These are phyloP conservation scores for Cheilosia vulpina DNA, from an alignment of 2,888 invertebrate species.

Conservation along the genomic window DNA sequence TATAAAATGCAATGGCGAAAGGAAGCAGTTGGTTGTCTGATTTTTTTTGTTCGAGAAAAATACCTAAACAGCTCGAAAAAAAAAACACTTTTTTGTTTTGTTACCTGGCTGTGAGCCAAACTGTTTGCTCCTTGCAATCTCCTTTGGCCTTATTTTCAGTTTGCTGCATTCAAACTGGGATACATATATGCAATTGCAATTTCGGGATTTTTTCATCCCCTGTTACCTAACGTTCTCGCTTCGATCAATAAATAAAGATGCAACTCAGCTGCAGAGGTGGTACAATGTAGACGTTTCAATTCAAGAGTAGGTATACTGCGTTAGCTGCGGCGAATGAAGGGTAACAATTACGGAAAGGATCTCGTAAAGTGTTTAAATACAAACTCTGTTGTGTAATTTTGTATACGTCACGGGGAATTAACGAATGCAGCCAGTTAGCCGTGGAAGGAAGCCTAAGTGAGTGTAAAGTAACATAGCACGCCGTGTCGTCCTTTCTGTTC, in stretches of 20 bases:
- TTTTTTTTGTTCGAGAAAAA: not conserved
- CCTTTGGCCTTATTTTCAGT: slow-evolving; percentile 53
- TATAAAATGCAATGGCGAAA: slow-evolving; percentile 37
- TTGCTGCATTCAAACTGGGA: not conserved
- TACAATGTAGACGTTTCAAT: not conserved
- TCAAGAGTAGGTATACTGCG: not conserved
- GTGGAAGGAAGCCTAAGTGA: not conserved
- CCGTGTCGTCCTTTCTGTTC: no score
- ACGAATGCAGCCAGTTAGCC: not conserved
- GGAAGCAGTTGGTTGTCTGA: slow-evolving; percentile 8
- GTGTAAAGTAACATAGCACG: no score
- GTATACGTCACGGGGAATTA: not conserved
- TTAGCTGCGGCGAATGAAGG: not conserved
- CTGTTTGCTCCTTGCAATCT: slow-evolving; percentile 42
- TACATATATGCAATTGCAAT: not conserved
- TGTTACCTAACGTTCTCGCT: not conserved
- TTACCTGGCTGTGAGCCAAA: slow-evolving; percentile 64
- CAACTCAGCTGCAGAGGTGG: slow-evolving; percentile 18
- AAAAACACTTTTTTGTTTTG: not conserved
- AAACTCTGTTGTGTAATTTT: slow-evolving; percentile 4
- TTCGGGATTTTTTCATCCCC: slow-evolving; percentile 2
- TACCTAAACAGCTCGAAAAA: slow-evolving; percentile 10
- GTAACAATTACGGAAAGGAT: not conserved
- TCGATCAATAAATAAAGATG: slow-evolving; percentile 36
- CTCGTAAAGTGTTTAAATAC: not conserved